A percentile compares a stretch with the other conserved stretches of the same genome.
Evolutionary conservation across 2,797 vertebrate genomes (phyloP).

Genomic region (Hyperoplus lanceolatus): DNA sequence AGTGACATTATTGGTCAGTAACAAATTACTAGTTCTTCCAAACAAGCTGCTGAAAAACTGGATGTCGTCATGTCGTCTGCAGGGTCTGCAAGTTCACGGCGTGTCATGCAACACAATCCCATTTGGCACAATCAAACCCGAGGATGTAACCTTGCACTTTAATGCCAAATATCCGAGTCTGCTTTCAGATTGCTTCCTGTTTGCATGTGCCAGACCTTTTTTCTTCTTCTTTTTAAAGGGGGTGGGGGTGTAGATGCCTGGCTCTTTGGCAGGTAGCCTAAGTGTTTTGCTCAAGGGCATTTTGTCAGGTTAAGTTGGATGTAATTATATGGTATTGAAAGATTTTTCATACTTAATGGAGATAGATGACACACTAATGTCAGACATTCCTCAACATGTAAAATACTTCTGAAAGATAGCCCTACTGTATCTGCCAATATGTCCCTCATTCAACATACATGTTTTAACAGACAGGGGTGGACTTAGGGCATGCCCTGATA

Average conservation of each 20-base stretch:
- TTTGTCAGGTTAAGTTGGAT: background rate
- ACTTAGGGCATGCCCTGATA: background rate
- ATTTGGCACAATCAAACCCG: conserved; percentile 52
- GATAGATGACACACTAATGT: background rate
- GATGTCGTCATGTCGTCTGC: conserved; percentile 4
- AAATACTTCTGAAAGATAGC: background rate
- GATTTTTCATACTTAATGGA: background rate
- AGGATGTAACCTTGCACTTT: conserved; percentile 45
- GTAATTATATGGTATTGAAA: background rate
- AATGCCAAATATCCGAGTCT: conserved; percentile 47
- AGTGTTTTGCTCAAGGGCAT: conserved; percentile 11
- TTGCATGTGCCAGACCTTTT: conserved; percentile 34
- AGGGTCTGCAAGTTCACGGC: conserved; percentile 28
- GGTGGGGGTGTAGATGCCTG: background rate
- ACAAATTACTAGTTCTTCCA: conserved; percentile 30
- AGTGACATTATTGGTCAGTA: conserved; percentile 13
- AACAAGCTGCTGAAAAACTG: conserved; percentile 39
- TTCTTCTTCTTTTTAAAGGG: background rate
- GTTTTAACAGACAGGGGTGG: conserved; percentile 27
- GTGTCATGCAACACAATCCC: conserved; percentile 50
- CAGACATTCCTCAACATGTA: background rate
- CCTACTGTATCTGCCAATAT: too few species aligned
- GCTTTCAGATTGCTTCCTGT: conserved; percentile 57
- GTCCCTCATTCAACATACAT: background rate
- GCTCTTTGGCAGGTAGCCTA: conserved; percentile 21